Percentiles rank a stretch among this genome's conserved stretches.
phyloP scores from a whole-genome alignment of 2,797 vertebrate species.

The Loris lydekkerianus region DNA sequence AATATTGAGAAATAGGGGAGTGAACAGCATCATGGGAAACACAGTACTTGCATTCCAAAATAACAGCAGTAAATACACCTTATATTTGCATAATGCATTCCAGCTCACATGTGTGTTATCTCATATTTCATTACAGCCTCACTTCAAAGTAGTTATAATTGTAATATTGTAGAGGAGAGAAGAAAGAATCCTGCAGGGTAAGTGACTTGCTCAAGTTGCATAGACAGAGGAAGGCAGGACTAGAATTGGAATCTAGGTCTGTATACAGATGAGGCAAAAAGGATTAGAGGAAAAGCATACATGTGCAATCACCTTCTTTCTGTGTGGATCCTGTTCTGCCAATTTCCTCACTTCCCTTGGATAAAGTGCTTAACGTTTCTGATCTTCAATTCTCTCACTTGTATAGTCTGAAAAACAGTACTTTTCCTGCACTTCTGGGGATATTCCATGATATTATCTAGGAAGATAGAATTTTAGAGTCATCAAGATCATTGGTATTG shows the following conservation, averaged over 20 bases:
- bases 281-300: neutral
- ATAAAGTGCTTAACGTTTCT: neutral
- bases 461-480: neutral
- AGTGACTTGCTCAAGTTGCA: conserved; percentile 9
- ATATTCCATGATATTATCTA: neutral
- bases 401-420: neutral
- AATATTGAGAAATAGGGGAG: conserved; percentile 32
- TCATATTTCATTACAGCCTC: conserved; percentile 14
- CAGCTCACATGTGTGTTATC: neutral
- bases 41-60: conserved; percentile 6
- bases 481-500: neutral
- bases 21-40: conserved; percentile 54
- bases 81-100: conserved; percentile 62
- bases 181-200: neutral
- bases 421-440: neutral
- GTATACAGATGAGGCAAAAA: neutral
- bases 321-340: neutral
- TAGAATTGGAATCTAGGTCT: neutral
- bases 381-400: neutral
- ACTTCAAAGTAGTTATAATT: conserved; percentile 31
- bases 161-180: neutral
- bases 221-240: neutral
- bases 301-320: neutral
- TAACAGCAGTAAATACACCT: conserved; percentile 29
- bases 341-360: neutral